Evolutionary conservation across 2,888 invertebrate species (phyloP).

Genomic region (Micropterix aruncella): DNA sequence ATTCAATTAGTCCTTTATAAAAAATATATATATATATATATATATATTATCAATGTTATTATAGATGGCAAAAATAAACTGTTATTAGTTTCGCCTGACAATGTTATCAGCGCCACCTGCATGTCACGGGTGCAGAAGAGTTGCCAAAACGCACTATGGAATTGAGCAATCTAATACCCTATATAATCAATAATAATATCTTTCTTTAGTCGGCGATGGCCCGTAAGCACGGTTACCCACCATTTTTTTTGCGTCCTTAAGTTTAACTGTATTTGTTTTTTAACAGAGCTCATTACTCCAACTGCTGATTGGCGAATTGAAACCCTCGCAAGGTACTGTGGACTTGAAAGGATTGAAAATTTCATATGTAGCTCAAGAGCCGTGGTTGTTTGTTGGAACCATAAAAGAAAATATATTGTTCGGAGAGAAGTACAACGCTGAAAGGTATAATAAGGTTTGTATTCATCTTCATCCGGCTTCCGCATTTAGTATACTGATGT

Average conservation of each 20-base stretch:
- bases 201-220: not conserved
- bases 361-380: conserved; percentile 66
- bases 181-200: no score
- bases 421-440: conserved; percentile 44
- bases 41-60: no score
- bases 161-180: no score
- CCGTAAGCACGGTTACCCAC: not conserved
- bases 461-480: no score
- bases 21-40: no score
- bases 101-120: no score
- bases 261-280: conserved; percentile 12
- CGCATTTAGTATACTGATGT: no score
- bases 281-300: conserved; percentile 48
- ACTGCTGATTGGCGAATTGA: conserved; percentile 57
- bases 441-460: conserved; percentile 36
- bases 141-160: no score
- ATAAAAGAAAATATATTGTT: conserved; percentile 70
- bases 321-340: conserved; percentile 42
- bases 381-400: conserved; percentile 62
- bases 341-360: conserved; percentile 42
- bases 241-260: conserved; percentile 12
- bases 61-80: no score
- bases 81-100: no score
- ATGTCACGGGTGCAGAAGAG: no score
- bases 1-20: no score